Evolutionary conservation across 1,140 invertebrate species (phyloP), one percentile per base, ranked within the genome.

Genomic region (Drosophila santomea): DNA sequence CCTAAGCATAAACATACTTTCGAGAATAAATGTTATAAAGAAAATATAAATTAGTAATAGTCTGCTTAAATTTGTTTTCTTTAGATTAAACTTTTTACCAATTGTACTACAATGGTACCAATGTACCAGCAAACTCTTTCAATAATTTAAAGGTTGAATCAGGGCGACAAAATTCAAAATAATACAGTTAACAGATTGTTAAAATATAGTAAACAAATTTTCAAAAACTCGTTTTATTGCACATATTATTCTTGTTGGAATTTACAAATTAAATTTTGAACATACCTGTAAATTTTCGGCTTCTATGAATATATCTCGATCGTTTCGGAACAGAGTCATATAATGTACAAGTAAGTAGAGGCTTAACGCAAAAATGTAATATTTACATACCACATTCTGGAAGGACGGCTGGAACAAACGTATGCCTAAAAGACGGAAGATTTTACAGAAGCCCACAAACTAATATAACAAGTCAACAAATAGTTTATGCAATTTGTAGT

Each of bases 401-500:
- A 32, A 0, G 0, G 2, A 32, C 7, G 7, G 7, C 32, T 32
- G 8, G 8, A 32, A 32, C 32, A 32, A 10, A 32, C 32, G 8
- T 32, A 10, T 32, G 32, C 48, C 48, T 51, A 35, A 35, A 51
- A 51, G 11, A 35, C 15, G 1, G 2, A 51, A 50, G 8, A 15
- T 14, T 38, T 20, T 7, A 17, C 51, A 8, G 11, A 56, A 4
- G 10, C 54, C 54, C 54, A 41, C 12, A 12, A n/a, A 1, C 14
- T 11, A 55, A 32, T 12, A 56, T 23, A 56, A 59, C 10, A 58
- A 64, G 38, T n/a, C 23, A n/a, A 5, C 10, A 35, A 51, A 38
- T 47, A 39, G 45, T 23, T 45, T 66, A 41, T 44, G 57, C 62
- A 35, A 43, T 39, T 32, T n/a, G 48, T 58, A 58, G 54, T 66